Evolutionary conservation across 2,888 invertebrate genomes (phyloP).

Genomic region (Empis livida): DNA sequence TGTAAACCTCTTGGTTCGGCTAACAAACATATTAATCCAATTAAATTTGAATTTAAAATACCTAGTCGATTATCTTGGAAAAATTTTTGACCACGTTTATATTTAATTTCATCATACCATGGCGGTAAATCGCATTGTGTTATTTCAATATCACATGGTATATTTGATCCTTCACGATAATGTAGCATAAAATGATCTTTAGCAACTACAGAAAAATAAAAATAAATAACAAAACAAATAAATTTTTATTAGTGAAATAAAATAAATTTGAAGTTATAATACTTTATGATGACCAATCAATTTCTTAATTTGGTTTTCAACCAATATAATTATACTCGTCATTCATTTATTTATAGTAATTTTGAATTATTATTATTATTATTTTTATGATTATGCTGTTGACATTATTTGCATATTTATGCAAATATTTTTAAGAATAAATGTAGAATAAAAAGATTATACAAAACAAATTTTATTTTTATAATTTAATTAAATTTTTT

Average conservation of each 20-base stretch:
- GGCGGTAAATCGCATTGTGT: constrained; percentile 6
- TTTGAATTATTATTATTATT: too few species aligned
- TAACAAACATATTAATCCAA: constrained; percentile 55
- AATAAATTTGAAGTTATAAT: too few species aligned
- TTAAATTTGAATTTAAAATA: constrained; percentile 51
- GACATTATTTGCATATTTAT: too few species aligned
- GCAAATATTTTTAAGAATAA: too few species aligned
- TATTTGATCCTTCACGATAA: neutral
- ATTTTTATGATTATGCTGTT: too few species aligned
- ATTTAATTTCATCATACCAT: constrained; percentile 13
- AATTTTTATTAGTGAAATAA: neutral
- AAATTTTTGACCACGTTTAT: constrained; percentile 48
- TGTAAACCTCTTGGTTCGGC: constrained; percentile 53
- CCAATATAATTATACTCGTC: too few species aligned
- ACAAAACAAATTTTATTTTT: too few species aligned
- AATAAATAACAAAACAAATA: neutral
- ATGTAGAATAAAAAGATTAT: too few species aligned
- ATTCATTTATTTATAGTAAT: too few species aligned
- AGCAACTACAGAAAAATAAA: constrained; percentile 5
- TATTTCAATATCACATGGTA: constrained; percentile 9
- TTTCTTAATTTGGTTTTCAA: too few species aligned
- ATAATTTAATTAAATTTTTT: too few species aligned
- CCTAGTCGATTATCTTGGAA: constrained; percentile 51
- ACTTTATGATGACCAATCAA: too few species aligned
- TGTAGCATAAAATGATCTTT: constrained; percentile 4